phyloP scores from a whole-genome alignment of 2,888 invertebrate species.

The Terebella lapidaria region DNA sequence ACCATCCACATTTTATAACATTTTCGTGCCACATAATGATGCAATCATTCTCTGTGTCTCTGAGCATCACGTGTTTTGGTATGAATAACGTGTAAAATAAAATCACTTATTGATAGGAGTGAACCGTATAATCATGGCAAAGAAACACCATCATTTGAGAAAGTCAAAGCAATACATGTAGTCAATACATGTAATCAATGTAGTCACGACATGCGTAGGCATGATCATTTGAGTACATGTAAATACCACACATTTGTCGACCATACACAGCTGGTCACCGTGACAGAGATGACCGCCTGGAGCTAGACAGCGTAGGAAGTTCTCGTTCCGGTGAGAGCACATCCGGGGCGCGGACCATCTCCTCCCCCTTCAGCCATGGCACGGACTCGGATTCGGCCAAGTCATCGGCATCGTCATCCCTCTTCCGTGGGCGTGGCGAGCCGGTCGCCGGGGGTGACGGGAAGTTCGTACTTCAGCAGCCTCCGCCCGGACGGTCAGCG shows the following conservation, averaged over 20 bases:
- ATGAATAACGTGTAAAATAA: too few relatives aligned
- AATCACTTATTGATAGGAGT: too few relatives aligned
- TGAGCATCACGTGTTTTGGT: too few relatives aligned
- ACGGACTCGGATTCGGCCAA: slow-evolving; percentile 17
- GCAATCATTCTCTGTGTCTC: too few relatives aligned
- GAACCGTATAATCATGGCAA: too few relatives aligned
- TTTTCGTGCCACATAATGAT: too few relatives aligned
- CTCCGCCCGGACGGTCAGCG: not conserved
- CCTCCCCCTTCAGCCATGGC: slow-evolving; percentile 13
- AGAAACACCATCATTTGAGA: too few relatives aligned
- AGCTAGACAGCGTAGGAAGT: slow-evolving; percentile 23
- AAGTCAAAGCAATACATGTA: too few relatives aligned
- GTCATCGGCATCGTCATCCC: slow-evolving; percentile 8
- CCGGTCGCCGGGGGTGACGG: not conserved
- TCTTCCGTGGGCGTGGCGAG: not conserved
- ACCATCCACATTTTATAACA: too few relatives aligned
- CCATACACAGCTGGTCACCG: too few relatives aligned
- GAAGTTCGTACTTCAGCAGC: not conserved
- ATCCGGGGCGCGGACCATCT: slow-evolving; percentile 14
- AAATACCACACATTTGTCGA: too few relatives aligned
- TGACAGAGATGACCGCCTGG: slow-evolving; percentile 10
- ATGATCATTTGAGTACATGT: not conserved
- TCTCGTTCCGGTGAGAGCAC: slow-evolving; percentile 19
- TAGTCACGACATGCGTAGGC: not conserved
- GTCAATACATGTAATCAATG: too few relatives aligned